phyloP scores from a whole-genome alignment of 2,888 invertebrate genomes.

The Epinotia demarniana region DNA sequence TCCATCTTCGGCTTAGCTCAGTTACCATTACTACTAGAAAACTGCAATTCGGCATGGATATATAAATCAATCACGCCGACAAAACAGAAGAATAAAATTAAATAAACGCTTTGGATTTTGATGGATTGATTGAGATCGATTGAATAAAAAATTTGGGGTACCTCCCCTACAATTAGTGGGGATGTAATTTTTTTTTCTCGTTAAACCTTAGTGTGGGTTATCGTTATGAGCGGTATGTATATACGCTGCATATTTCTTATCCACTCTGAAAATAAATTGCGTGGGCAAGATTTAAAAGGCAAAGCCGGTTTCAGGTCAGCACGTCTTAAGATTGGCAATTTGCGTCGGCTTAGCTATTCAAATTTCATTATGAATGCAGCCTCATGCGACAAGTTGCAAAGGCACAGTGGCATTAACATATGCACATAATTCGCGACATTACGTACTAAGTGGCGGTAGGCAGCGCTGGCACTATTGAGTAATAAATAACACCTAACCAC shows the following conservation, averaged over 20 bases:
- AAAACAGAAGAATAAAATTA: too few relatives aligned
- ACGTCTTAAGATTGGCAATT: slow-evolving; percentile 21
- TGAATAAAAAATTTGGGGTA: too few relatives aligned
- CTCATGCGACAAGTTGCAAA: background rate
- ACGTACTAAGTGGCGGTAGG: slow-evolving; percentile 57
- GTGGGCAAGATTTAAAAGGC: slow-evolving; percentile 5
- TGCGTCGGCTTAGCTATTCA: slow-evolving; percentile 1
- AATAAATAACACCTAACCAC: slow-evolving; percentile 64
- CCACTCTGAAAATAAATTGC: background rate
- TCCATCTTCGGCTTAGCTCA: too few relatives aligned
- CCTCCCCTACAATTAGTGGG: too few relatives aligned
- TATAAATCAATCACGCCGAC: too few relatives aligned
- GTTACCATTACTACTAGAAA: too few relatives aligned
- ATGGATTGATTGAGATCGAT: too few relatives aligned
- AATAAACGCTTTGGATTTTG: too few relatives aligned
- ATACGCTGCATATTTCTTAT: background rate
- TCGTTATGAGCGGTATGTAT: too few relatives aligned
- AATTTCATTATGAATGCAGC: slow-evolving; percentile 1
- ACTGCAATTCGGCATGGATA: too few relatives aligned
- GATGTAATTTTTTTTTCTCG: too few relatives aligned
- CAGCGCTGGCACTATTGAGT: slow-evolving; percentile 53
- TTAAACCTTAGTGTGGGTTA: too few relatives aligned
- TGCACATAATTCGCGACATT: slow-evolving; percentile 63
- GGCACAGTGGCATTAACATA: slow-evolving; percentile 57
- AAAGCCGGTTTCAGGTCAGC: slow-evolving; percentile 10